These are phyloP conservation scores for Tenthredo distinguenda DNA, from an alignment of 2,888 invertebrate genomes.

Conservation along the genomic window DNA sequence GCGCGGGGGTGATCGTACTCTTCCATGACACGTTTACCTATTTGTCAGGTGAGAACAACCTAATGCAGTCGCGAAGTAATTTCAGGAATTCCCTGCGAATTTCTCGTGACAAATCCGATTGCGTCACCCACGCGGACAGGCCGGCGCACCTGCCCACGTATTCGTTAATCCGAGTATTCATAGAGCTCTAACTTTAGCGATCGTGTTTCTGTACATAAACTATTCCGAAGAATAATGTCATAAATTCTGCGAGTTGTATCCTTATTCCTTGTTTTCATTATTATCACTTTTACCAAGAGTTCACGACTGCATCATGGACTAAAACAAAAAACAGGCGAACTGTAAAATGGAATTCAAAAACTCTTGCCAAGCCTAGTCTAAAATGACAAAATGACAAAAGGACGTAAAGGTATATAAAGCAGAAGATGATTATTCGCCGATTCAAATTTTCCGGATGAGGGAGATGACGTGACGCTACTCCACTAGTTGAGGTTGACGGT, in stretches of 20 bases:
- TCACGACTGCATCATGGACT: background rate
- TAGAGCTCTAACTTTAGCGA: background rate
- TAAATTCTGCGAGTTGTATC: background rate
- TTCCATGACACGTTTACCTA: background rate
- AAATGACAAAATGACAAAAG: background rate
- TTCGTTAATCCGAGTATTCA: background rate
- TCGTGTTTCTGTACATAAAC: background rate
- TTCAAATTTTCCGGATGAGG: background rate
- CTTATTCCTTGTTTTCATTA: background rate
- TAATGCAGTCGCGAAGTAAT: background rate
- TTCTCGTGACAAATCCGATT: conserved; percentile 18
- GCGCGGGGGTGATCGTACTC: background rate
- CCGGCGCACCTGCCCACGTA: conserved; percentile 7
- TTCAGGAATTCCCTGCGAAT: conserved; percentile 44
- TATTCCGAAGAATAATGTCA: background rate
- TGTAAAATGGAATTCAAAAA: background rate
- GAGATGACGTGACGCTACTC: background rate
- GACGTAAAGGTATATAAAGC: background rate
- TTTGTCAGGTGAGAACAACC: background rate
- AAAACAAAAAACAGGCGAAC: background rate
- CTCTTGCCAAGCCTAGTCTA: background rate
- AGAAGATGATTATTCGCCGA: background rate
- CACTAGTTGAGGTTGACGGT: background rate
- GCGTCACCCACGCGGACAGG: conserved; percentile 1
- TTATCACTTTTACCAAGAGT: background rate